Conservation (phyloP, 2,797 vertebrate genomes). For the Enteromius paludinosus region DNA sequence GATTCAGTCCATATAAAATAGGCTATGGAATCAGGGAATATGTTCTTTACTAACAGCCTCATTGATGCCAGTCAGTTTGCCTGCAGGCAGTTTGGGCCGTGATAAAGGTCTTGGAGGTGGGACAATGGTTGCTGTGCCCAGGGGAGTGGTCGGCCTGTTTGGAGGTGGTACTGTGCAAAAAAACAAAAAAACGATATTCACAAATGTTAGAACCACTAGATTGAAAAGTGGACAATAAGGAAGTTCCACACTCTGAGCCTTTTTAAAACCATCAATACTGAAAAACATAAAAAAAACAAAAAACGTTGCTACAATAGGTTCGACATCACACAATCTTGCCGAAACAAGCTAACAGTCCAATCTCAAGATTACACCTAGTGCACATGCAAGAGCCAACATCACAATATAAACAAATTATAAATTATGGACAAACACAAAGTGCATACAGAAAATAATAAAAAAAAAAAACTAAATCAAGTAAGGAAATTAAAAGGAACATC, state of each 20-base stretch:
- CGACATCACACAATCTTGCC: not conserved
- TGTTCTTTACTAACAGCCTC: constrained; percentile 87
- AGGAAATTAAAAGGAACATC: not conserved
- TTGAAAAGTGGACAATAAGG: constrained; percentile 39
- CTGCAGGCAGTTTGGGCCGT: constrained; percentile 89
- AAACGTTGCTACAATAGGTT: not conserved
- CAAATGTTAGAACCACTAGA: constrained; percentile 13
- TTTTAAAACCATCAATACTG: not conserved
- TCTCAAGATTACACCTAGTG: not conserved
- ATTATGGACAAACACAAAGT: not conserved
- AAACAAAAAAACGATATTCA: constrained; percentile 46
- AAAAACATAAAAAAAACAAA: not conserved
- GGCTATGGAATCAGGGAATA: not conserved
- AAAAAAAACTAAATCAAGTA: constrained; percentile 4
- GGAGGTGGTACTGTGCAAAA: constrained; percentile 41
- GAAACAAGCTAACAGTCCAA: not conserved
- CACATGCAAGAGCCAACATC: constrained; percentile 9
- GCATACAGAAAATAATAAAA: not conserved
- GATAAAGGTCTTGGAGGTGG: constrained; percentile 94
- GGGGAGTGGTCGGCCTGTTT: constrained; percentile 89
- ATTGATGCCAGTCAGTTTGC: constrained; percentile 93
- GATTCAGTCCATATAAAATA: not conserved
- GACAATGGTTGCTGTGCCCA: constrained; percentile 87
- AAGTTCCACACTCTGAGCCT: not conserved
- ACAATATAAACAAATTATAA: not conserved